phyloP scores from a whole-genome alignment of 2,888 invertebrate genomes.

The Neoascia interrupta region DNA sequence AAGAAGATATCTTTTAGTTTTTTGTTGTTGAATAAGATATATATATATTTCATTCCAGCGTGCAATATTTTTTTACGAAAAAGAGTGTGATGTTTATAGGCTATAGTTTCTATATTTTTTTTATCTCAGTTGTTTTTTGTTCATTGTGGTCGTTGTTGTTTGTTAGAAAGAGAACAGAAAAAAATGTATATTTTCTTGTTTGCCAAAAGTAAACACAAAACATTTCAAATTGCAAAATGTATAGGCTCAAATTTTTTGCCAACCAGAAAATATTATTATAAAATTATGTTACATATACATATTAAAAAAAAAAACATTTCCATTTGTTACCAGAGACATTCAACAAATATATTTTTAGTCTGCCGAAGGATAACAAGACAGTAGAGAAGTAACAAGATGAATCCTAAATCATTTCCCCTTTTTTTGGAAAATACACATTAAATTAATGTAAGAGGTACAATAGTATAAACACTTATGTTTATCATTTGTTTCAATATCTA shows the following conservation, averaged over 20 bases:
- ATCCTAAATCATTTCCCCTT: too few relatives aligned
- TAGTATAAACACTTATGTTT: too few relatives aligned
- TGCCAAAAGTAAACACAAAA: conserved; percentile 36
- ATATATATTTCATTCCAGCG: conserved; percentile 73
- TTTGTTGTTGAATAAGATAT: conserved; percentile 56
- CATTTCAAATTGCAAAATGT: conserved; percentile 16
- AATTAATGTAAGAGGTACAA: too few relatives aligned
- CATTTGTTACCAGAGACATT: conserved; percentile 37
- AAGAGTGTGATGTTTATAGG: conserved; percentile 71
- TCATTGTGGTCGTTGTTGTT: conserved; percentile 21
- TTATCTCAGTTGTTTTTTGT: conserved; percentile 68
- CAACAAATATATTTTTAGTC: conserved; percentile 61
- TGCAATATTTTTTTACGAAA: conserved; percentile 71
- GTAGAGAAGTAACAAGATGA: background rate
- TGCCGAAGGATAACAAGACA: background rate
- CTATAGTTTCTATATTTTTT: conserved; percentile 22
- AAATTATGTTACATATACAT: background rate
- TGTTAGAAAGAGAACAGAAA: conserved; percentile 15
- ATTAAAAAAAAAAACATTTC: too few relatives aligned
- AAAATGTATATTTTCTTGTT: conserved; percentile 9
- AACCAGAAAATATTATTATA: conserved; percentile 8
- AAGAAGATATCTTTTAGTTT: conserved; percentile 44
- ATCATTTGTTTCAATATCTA: too few relatives aligned
- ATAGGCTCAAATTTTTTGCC: conserved; percentile 21
- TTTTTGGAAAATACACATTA: too few relatives aligned